Conservation (phyloP, 2,113 vertebrate species). For the Amphiprion ocellaris region DNA sequence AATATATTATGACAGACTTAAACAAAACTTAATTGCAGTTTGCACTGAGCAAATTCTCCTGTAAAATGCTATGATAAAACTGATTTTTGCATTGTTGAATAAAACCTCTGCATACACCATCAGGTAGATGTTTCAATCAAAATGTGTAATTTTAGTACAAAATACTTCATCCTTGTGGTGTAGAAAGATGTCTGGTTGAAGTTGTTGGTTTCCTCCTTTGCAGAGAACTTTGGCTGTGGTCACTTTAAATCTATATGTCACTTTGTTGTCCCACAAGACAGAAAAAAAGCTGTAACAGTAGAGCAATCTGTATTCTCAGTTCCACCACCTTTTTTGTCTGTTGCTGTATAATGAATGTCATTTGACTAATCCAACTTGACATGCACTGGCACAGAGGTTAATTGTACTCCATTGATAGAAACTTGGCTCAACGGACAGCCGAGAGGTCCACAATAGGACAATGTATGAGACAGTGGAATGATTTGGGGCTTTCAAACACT, state of each 20-base stretch:
- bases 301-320: neutral
- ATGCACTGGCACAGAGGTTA: neutral
- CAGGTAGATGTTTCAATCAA: neutral
- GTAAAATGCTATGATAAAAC: too few species aligned
- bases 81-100: too few species aligned
- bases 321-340: neutral
- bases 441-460: neutral
- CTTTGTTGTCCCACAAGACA: neutral
- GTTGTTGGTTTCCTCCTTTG: neutral
- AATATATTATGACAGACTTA: too few species aligned
- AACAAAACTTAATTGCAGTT: too few species aligned
- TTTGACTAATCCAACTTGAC: neutral
- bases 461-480: neutral
- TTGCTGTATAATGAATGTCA: conserved; percentile 1
- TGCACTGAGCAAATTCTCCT: too few species aligned
- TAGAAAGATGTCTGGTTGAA: fast-evolving
- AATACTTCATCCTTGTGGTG: neutral
- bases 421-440: neutral
- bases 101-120: neutral
- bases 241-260: too few species aligned
- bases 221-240: too few species aligned
- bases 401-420: neutral
- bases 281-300: neutral
- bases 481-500: neutral
- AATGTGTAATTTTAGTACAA: neutral